These are phyloP conservation scores for Brachypterus glaber DNA, from an alignment of 2,888 invertebrate species.

Conservation along the genomic window DNA sequence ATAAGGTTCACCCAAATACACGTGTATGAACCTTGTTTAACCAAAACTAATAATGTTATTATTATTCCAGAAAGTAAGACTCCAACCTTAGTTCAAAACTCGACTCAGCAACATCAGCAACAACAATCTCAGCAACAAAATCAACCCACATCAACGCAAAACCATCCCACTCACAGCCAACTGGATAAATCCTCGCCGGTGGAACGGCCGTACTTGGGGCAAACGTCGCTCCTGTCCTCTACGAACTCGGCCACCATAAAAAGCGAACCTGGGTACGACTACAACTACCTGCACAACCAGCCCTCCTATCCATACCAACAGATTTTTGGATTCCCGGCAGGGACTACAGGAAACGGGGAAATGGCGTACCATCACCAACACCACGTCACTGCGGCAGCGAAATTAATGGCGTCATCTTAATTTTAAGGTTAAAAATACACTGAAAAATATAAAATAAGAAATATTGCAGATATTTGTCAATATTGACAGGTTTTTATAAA, in stretches of 20 bases:
- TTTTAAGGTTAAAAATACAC: no score
- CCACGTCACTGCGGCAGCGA: constrained; percentile 75
- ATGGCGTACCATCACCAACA: constrained; percentile 76
- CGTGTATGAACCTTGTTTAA: no score
- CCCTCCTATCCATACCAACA: constrained; percentile 44
- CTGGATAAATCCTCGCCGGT: constrained; percentile 25
- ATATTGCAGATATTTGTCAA: no score
- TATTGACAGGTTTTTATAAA: no score
- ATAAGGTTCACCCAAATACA: not conserved
- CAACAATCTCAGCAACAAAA: constrained; percentile 21
- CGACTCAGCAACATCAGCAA: constrained; percentile 23
- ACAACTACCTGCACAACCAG: constrained; percentile 39
- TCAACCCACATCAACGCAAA: constrained; percentile 17
- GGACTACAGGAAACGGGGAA: constrained; percentile 41
- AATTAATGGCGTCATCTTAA: constrained; percentile 75
- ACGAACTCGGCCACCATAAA: constrained; percentile 38
- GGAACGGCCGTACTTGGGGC: constrained; percentile 46
- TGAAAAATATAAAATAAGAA: no score
- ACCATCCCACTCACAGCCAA: constrained; percentile 19
- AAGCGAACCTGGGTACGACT: constrained; percentile 41
- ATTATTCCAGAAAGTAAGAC: constrained; percentile 35
- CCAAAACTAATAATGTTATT: no score
- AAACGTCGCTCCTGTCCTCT: constrained; percentile 47
- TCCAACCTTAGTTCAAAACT: constrained; percentile 18
- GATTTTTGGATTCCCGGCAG: constrained; percentile 46